Percentiles rank a stretch among this genome's conserved stretches.
These are phyloP conservation scores for Oryzaephilus surinamensis DNA, from an alignment of 1,140 invertebrate species.

Conservation along the genomic window DNA sequence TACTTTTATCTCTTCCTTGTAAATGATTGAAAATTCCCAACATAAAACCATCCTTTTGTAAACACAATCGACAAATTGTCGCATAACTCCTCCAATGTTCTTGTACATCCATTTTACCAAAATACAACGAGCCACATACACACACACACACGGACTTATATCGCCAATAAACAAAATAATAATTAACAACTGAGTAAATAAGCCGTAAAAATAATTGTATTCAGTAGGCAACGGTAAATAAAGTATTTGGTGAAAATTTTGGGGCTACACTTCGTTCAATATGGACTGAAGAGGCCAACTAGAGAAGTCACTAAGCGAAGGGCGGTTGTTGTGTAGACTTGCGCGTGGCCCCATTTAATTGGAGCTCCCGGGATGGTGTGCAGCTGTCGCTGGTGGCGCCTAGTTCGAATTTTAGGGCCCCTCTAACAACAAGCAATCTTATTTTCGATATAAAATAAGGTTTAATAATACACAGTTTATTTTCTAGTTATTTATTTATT, in stretches of 20 bases:
- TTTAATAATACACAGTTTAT: too few relatives aligned
- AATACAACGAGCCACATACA: neutral
- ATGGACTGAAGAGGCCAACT: conserved; percentile 8
- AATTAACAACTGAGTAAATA: neutral
- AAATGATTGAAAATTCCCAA: conserved; percentile 43
- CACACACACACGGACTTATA: neutral
- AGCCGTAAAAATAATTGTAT: neutral
- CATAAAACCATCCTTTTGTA: conserved; percentile 44
- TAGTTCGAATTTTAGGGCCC: conserved; percentile 9
- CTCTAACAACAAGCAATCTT: too few relatives aligned
- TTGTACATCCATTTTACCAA: conserved; percentile 16
- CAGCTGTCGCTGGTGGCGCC: conserved; percentile 9
- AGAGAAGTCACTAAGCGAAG: too few relatives aligned
- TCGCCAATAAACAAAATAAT: neutral
- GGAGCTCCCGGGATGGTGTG: conserved; percentile 12
- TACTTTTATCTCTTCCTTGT: conserved; percentile 33
- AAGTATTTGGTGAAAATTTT: neutral
- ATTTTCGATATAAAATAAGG: too few relatives aligned
- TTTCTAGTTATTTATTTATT: too few relatives aligned
- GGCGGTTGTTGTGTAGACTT: conserved; percentile 10
- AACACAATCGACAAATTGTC: conserved; percentile 45
- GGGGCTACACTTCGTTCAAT: conserved; percentile 1
- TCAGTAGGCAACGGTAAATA: conserved; percentile 11
- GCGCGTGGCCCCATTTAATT: conserved; percentile 16
- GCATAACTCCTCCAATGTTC: conserved; percentile 33